A percentile compares a stretch with the other conserved stretches of the same genome.
Conservation (phyloP, 1,140 invertebrate genomes). For the Panagrolaimus sp. region DNA sequence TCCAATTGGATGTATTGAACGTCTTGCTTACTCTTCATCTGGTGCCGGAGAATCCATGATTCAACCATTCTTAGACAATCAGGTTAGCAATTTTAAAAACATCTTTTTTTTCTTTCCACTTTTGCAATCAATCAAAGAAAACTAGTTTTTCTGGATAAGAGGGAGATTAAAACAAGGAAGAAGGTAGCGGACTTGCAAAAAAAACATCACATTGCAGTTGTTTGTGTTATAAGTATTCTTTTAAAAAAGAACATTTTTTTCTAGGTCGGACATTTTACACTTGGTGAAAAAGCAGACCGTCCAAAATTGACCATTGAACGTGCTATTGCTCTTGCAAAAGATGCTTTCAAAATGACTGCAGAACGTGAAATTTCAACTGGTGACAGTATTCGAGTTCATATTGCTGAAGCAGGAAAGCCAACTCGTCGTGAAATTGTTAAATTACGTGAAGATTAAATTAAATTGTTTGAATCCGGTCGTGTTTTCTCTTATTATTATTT, state of each 20-base stretch:
- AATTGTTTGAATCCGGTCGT: background rate
- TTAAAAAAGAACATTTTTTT: conserved; percentile 17
- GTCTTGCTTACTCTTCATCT: conserved; percentile 71
- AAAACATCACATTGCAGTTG: conserved; percentile 13
- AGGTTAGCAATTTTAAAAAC: conserved; percentile 52
- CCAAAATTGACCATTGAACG: conserved; percentile 69
- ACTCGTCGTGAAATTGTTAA: conserved; percentile 61
- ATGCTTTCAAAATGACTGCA: conserved; percentile 90
- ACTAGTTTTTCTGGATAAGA: background rate
- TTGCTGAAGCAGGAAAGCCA: conserved; percentile 79
- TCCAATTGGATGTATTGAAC: conserved; percentile 86
- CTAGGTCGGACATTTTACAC: conserved; percentile 45
- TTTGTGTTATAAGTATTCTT: conserved; percentile 8
- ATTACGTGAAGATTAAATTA: conserved; percentile 59
- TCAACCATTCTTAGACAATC: conserved; percentile 65
- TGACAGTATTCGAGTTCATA: conserved; percentile 78
- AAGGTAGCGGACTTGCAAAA: background rate
- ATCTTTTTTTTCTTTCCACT: conserved; percentile 1
- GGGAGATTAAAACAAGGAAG: background rate
- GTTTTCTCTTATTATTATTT: too few relatives aligned
- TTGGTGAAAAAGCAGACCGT: conserved; percentile 29
- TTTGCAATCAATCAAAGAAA: background rate
- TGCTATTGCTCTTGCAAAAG: conserved; percentile 77
- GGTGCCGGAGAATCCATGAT: conserved; percentile 67
- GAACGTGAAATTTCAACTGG: conserved; percentile 95